phyloP scores from a whole-genome alignment of 2,113 vertebrate species.

The Ursus arctos region DNA sequence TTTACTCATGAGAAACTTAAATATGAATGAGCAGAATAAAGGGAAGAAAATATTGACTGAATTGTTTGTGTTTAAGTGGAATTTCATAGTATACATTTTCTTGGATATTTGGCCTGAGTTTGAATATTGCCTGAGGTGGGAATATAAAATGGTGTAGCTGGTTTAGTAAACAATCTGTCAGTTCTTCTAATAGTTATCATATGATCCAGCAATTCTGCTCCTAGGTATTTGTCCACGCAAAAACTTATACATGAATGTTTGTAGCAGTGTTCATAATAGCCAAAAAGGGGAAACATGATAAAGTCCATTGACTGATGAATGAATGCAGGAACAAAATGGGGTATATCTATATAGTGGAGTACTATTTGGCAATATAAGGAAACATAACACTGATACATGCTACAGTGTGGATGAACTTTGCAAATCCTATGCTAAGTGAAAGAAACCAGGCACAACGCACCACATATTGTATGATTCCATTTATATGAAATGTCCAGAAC shows the following conservation, averaged over 20 bases:
- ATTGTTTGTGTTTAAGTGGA: neutral
- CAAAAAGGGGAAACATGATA: neutral
- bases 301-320: neutral
- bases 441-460: neutral
- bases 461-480: neutral
- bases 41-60: neutral
- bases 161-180: neutral
- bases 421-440: neutral
- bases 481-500: neutral
- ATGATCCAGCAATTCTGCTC: neutral
- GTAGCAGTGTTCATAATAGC: neutral
- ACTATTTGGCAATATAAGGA: neutral
- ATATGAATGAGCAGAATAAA: neutral
- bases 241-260: neutral
- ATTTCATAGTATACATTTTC: neutral
- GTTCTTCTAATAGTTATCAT: neutral
- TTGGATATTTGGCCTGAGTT: neutral
- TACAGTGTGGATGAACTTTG: neutral
- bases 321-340: neutral
- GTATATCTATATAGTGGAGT: neutral
- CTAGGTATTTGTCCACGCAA: neutral
- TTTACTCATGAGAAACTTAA: neutral
- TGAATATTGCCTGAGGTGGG: neutral
- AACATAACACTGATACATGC: neutral
- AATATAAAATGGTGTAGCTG: neutral